These are phyloP conservation scores for Maylandia zebra DNA, from an alignment of 2,113 vertebrate species.

Conservation along the genomic window DNA sequence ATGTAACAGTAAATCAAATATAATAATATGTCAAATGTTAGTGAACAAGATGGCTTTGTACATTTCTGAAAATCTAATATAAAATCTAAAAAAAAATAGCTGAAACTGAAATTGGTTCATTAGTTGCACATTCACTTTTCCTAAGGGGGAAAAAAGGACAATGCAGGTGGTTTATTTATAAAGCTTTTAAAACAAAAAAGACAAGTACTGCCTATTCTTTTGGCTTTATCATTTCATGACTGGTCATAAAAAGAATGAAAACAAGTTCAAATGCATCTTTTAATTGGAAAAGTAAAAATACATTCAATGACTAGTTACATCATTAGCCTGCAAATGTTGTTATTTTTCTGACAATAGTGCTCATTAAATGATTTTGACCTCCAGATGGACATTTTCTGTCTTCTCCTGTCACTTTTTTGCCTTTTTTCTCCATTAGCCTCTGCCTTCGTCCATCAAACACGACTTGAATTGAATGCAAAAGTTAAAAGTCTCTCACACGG, in stretches of 20 bases:
- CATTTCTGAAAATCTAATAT: not conserved
- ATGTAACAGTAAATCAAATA: not conserved
- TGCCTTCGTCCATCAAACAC: not conserved
- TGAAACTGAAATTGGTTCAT: not conserved
- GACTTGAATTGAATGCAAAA: not conserved
- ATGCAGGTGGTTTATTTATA: not conserved
- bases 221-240: not conserved
- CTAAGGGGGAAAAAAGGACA: not conserved
- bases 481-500: slow-evolving; percentile 4
- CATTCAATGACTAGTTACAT: slow-evolving; percentile 15
- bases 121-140: not conserved
- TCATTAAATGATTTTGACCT: slow-evolving; percentile 50
- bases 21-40: not conserved
- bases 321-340: slow-evolving; percentile 17
- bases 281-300: slow-evolving; percentile 7
- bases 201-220: not conserved
- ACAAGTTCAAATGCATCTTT: not conserved
- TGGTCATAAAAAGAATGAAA: not conserved
- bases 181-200: not conserved
- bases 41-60: not conserved
- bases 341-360: slow-evolving; percentile 30
- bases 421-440: not conserved
- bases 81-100: not conserved
- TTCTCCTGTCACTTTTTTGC: not conserved
- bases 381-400: slow-evolving; percentile 2